Evolutionary conservation across 2,888 invertebrate species (phyloP).

Genomic region (Oscheius sp.): DNA sequence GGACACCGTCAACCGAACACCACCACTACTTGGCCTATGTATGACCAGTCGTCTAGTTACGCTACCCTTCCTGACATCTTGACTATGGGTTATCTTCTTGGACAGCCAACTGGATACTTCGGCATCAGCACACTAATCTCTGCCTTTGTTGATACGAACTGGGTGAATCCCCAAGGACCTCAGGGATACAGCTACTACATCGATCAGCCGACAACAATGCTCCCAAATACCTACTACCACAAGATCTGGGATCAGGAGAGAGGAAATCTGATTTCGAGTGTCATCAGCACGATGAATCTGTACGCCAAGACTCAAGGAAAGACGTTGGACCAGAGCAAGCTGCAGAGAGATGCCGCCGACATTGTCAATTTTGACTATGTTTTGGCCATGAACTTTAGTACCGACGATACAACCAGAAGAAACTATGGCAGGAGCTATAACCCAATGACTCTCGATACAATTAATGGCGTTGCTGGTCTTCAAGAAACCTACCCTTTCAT

Average conservation of each 20-base stretch:
- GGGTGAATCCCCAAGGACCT: slow-evolving; percentile 53
- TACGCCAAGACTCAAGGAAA: slow-evolving; percentile 46
- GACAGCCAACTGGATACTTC: slow-evolving; percentile 35
- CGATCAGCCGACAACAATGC: slow-evolving; percentile 56
- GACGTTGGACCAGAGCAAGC: slow-evolving; percentile 41
- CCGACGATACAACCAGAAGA: slow-evolving; percentile 60
- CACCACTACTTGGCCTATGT: slow-evolving; percentile 46
- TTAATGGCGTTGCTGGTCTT: slow-evolving; percentile 30
- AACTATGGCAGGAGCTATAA: slow-evolving; percentile 62
- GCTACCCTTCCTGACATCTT: slow-evolving; percentile 29
- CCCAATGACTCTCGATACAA: slow-evolving; percentile 46
- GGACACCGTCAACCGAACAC: neutral
- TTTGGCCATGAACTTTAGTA: slow-evolving; percentile 59
- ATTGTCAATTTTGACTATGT: slow-evolving; percentile 62
- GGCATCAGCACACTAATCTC: slow-evolving; percentile 50
- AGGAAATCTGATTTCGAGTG: slow-evolving; percentile 27
- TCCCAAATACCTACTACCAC: slow-evolving; percentile 50
- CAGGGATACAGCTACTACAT: slow-evolving; percentile 44
- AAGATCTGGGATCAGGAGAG: slow-evolving; percentile 51
- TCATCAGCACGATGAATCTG: slow-evolving; percentile 43
- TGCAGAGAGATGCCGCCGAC: slow-evolving; percentile 49
- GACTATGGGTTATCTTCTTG: slow-evolving; percentile 45
- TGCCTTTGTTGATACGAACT: slow-evolving; percentile 55
- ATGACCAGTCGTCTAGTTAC: slow-evolving; percentile 38
- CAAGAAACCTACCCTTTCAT: slow-evolving; percentile 29